Evolutionary conservation across 2,113 vertebrate genomes (phyloP).

Genomic region (Antechinus stuartii): DNA sequence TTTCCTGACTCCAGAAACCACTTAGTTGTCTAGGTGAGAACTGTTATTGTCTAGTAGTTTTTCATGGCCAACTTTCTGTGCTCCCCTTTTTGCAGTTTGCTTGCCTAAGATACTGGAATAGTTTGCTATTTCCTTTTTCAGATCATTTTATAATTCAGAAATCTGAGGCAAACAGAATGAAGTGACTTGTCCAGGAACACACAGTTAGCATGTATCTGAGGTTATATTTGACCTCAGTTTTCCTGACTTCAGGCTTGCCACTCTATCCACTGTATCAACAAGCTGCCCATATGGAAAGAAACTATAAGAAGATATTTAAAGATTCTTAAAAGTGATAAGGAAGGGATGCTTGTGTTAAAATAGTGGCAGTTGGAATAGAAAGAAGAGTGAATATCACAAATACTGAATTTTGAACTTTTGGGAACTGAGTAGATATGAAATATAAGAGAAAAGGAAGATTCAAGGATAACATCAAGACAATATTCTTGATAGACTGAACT

Average conservation of each 20-base stretch:
- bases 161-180: neutral
- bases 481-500: neutral
- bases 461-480: neutral
- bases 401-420: neutral
- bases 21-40: neutral
- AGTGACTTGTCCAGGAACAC: neutral
- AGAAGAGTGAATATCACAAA: neutral
- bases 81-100: neutral
- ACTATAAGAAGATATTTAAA: neutral
- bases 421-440: neutral
- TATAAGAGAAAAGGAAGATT: neutral
- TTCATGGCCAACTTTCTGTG: neutral
- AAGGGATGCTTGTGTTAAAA: neutral
- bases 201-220: neutral
- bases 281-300: neutral
- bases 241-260: no score
- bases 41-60: neutral
- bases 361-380: neutral
- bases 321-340: neutral
- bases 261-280: no score
- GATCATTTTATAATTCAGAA: neutral
- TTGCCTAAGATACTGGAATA: neutral
- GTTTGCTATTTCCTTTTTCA: neutral
- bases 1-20: neutral
- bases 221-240: no score